Evolutionary conservation across 2,113 vertebrate species (phyloP).

Genomic region (Falcunculus frontatus): DNA sequence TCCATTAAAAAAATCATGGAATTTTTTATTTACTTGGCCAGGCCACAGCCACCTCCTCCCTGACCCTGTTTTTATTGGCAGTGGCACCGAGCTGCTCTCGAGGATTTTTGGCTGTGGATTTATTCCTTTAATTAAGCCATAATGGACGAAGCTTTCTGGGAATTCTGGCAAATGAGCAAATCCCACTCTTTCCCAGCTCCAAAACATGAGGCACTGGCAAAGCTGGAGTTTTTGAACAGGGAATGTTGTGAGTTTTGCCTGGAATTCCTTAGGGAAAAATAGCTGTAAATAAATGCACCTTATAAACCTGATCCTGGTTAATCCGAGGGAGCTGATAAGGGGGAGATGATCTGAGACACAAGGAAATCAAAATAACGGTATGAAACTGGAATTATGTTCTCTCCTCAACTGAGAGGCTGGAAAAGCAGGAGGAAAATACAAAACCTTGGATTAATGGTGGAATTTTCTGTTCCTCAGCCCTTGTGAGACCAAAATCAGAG

Average conservation of each 20-base stretch:
- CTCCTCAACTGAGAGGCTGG: background rate
- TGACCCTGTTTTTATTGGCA: background rate
- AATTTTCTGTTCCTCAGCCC: background rate
- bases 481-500: background rate
- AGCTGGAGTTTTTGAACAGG: background rate
- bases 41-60: background rate
- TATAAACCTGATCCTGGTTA: background rate
- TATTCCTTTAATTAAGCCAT: background rate
- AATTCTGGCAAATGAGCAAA: background rate
- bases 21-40: background rate
- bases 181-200: background rate
- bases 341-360: background rate
- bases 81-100: background rate
- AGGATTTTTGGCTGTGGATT: background rate
- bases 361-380: background rate
- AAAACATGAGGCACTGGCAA: background rate
- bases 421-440: background rate
- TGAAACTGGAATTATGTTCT: background rate
- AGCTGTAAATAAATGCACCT: background rate
- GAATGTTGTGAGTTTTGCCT: background rate
- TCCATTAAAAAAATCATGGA: background rate
- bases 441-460: fast-evolving
- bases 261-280: background rate
- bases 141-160: background rate
- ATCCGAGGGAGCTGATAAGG: background rate